These are phyloP conservation scores for Diplodus puntazzo DNA, from an alignment of 2,797 vertebrate species.

Conservation along the genomic window DNA sequence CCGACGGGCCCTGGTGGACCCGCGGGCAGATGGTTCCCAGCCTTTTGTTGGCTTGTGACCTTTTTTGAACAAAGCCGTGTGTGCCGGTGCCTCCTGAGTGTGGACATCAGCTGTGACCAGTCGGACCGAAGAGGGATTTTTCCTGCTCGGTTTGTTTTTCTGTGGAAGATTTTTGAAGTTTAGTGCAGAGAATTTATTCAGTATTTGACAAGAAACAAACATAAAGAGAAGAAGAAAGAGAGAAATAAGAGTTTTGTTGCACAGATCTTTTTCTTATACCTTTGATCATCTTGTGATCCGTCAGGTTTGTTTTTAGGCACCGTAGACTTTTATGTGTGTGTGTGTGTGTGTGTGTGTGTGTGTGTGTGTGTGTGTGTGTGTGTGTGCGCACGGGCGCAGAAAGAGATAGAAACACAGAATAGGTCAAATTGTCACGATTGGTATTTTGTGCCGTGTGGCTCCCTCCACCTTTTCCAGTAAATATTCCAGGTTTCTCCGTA, in stretches of 20 bases:
- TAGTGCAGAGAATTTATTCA: neutral
- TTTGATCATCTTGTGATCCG: neutral
- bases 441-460: too few relatives aligned
- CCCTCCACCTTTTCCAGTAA: too few relatives aligned
- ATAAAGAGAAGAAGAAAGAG: neutral
- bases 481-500: too few relatives aligned
- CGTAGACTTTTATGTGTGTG: too few relatives aligned
- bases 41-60: neutral
- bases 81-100: too few relatives aligned
- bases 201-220: neutral
- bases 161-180: neutral
- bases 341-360: too few relatives aligned
- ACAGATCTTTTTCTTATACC: neutral
- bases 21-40: neutral
- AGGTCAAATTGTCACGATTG: too few relatives aligned
- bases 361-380: too few relatives aligned
- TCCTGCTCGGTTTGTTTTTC: slow-evolving; percentile 1
- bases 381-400: neutral
- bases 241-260: neutral
- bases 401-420: neutral
- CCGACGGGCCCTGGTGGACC: neutral
- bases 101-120: neutral
- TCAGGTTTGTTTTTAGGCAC: neutral
- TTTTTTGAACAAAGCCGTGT: slow-evolving; percentile 8
- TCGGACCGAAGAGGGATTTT: neutral